Conservation (phyloP, 23 tunicate species). For the Styela plicata region DNA sequence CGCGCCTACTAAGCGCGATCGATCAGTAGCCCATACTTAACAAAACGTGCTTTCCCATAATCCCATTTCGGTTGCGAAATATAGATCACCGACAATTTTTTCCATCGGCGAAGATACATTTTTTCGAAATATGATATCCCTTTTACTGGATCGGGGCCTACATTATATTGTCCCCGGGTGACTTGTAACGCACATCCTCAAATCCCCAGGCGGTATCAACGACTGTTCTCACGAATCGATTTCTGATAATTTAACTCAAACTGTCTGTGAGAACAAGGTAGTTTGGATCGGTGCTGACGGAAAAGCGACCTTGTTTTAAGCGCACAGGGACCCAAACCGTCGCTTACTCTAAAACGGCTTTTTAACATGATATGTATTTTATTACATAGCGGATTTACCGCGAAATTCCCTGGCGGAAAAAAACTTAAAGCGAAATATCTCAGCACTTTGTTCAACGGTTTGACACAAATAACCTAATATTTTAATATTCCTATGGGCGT, state of each 20-base stretch:
- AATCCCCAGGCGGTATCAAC: slow-evolving; percentile 5
- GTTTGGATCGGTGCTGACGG: background rate
- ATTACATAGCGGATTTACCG: background rate
- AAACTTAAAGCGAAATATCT: background rate
- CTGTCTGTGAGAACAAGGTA: background rate
- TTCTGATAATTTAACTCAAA: background rate
- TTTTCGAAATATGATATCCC: background rate
- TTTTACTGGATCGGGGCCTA: slow-evolving; percentile 3
- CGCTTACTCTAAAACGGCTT: background rate
- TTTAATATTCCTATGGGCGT: background rate
- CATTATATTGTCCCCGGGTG: slow-evolving; percentile 5
- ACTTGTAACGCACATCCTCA: background rate
- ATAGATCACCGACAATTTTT: background rate
- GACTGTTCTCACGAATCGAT: slow-evolving; percentile 5
- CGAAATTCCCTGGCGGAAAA: background rate
- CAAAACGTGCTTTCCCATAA: too few species aligned
- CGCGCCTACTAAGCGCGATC: too few species aligned
- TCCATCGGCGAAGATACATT: background rate
- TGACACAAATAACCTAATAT: background rate
- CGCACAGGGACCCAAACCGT: background rate
- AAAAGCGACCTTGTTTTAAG: background rate
- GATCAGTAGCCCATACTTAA: too few species aligned
- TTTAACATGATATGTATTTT: background rate
- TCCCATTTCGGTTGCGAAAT: too few species aligned
- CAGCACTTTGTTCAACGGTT: background rate